These are phyloP conservation scores for Lanistes nyassanus DNA, from an alignment of 1,140 invertebrate genomes.

Conservation along the genomic window DNA sequence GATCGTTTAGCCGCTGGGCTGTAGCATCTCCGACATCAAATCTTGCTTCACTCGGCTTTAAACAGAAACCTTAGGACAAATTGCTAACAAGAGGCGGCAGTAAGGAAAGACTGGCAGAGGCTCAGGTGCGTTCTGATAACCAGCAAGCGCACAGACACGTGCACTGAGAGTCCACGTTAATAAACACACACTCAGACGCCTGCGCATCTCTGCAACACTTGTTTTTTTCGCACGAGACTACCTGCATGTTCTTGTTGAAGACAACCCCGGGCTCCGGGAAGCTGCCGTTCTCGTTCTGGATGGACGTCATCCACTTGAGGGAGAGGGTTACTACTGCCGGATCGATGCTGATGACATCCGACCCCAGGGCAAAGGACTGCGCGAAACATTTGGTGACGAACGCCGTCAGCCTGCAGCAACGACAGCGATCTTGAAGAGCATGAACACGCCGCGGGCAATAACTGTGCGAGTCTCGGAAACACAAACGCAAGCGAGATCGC, in stretches of 20 bases:
- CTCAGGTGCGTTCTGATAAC: too few species aligned
- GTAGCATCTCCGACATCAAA: too few species aligned
- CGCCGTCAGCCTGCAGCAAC: constrained; percentile 77
- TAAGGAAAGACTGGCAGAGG: too few species aligned
- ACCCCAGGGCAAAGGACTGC: constrained; percentile 76
- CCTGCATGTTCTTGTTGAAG: constrained; percentile 60
- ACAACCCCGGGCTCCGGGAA: constrained; percentile 72
- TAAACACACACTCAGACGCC: background rate
- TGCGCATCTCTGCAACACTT: background rate
- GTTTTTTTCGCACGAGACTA: background rate
- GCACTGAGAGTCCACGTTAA: background rate
- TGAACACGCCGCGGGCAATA: too few species aligned
- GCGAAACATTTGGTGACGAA: constrained; percentile 87
- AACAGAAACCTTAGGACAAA: too few species aligned
- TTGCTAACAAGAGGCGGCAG: too few species aligned
- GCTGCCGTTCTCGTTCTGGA: constrained; percentile 83
- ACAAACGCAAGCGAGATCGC: too few species aligned
- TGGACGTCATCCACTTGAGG: constrained; percentile 79
- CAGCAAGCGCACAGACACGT: too few species aligned
- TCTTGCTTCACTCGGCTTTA: too few species aligned
- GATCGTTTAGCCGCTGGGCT: too few species aligned
- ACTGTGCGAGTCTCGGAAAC: too few species aligned
- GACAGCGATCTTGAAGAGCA: too few species aligned
- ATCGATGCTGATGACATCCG: constrained; percentile 76
- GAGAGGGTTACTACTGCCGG: constrained; percentile 74